phyloP scores from a whole-genome alignment of 2,113 vertebrate species.

The Pluvianellus socialis region DNA sequence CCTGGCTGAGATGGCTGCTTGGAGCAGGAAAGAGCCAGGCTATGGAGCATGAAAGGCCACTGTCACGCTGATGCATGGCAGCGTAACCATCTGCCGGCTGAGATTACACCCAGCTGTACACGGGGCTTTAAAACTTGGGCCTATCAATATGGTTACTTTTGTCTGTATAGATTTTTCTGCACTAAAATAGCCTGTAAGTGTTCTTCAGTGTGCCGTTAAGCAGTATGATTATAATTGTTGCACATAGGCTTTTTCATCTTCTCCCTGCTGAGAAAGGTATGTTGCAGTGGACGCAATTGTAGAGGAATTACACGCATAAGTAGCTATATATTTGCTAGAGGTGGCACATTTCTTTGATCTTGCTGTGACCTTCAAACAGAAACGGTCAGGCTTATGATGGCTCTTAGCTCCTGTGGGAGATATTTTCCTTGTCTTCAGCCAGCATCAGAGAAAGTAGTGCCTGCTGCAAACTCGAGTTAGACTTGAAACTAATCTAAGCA shows the following conservation, averaged over 20 bases:
- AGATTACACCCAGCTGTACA: neutral
- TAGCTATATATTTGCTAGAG: neutral
- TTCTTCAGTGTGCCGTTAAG: neutral
- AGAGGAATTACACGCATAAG: neutral
- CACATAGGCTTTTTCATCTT: neutral
- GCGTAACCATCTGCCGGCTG: neutral
- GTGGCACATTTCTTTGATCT: neutral
- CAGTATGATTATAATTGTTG: neutral
- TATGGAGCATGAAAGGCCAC: neutral
- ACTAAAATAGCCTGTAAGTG: neutral
- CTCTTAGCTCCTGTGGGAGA: neutral
- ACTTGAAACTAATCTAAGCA: neutral
- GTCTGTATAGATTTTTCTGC: neutral
- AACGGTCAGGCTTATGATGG: neutral
- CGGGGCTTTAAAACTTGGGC: neutral
- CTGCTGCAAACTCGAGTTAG: neutral
- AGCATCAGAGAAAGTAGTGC: neutral
- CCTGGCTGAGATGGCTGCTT: neutral
- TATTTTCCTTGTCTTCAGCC: neutral
- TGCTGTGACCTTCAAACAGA: neutral
- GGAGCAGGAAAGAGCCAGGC: neutral
- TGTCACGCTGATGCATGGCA: accelerated
- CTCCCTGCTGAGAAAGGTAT: neutral
- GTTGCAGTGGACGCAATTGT: neutral
- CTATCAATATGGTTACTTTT: neutral